These are phyloP conservation scores for Philantomba maxwellii DNA, from an alignment of 2,113 vertebrate genomes.

Conservation along the genomic window DNA sequence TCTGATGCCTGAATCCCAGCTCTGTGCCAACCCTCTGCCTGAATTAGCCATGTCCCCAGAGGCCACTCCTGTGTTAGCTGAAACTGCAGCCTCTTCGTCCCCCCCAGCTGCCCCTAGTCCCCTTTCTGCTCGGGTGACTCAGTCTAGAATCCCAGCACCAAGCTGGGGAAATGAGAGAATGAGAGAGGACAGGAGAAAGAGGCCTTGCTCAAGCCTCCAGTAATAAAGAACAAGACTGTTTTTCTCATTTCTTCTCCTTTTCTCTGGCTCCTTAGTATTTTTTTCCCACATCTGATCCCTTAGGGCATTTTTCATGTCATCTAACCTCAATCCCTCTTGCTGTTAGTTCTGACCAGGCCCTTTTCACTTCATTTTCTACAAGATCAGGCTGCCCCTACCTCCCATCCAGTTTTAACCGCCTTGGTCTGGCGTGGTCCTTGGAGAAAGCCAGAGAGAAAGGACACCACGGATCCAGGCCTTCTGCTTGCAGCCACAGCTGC, in stretches of 20 bases:
- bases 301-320: background rate
- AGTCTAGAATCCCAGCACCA: conserved; percentile 38
- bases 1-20: background rate
- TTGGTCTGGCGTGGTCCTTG: background rate
- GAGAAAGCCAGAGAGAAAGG: background rate
- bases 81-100: background rate
- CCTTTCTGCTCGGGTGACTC: conserved; percentile 53
- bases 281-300: background rate
- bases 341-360: background rate
- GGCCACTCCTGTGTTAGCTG: conserved; percentile 8
- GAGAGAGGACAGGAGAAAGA: background rate
- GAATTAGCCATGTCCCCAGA: conserved; percentile 61
- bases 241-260: conserved; percentile 1
- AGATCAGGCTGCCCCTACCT: background rate
- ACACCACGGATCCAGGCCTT: background rate
- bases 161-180: background rate
- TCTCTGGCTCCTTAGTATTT: background rate
- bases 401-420: background rate
- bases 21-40: conserved; percentile 23
- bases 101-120: conserved; percentile 14
- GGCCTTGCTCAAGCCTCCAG: background rate
- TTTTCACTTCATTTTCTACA: background rate
- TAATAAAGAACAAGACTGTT: background rate
- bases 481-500: background rate
- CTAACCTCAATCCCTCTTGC: background rate